Base-by-base conservation (phyloP, 2,888 invertebrate genomes). In the Aphidoletes aphidimyza region DNA sequence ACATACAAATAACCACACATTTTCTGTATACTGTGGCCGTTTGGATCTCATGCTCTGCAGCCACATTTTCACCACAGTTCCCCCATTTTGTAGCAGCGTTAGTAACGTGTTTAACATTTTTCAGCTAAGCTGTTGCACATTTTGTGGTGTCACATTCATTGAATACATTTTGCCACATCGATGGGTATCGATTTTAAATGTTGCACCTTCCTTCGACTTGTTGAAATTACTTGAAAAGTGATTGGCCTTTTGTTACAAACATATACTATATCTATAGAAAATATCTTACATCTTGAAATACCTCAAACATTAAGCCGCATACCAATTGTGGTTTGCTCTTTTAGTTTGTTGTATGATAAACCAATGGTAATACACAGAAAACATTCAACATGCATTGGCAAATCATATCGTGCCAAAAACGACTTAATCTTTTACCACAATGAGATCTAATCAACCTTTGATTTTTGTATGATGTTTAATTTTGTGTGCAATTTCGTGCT, bases 361-460 rank as follows among this genome's bases (percentile, higher is more conserved):
- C 14, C 42, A 42, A 42, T 42, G 42, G n/a, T n/a, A n/a, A n/a
- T n/a, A n/a, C 14, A 9, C 42, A 14, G 6, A 42, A 9, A 9
- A 69, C 69, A 30, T 30, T 30, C 34, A 69, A 14, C 34, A 11
- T 14, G 34, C n/a, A n/a, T 0, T 69, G 26, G 34, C 34, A 69
- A 69, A 69, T 69, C 26, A 9, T 14, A 69, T 69, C 69, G 69
- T 69, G 69, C 30, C 34, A 69, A 69, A 69, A 54, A 30, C 69
- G 69, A 30, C 69, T 69, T 69, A 69, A 69, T 69, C 30, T 69
- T 14, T 69, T 1, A 1, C 69, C 54, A 26, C 26, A 30, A 30
- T 69, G 69, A 30, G 69, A 69, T 30, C 26, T 30, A 30, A 69
- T 69, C 69, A 69, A 69, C 69, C 69, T 69, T 69, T 69, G 69